These are phyloP conservation scores for Synanthedon formicaeformis DNA, from an alignment of 2,888 invertebrate species.

Conservation along the genomic window DNA sequence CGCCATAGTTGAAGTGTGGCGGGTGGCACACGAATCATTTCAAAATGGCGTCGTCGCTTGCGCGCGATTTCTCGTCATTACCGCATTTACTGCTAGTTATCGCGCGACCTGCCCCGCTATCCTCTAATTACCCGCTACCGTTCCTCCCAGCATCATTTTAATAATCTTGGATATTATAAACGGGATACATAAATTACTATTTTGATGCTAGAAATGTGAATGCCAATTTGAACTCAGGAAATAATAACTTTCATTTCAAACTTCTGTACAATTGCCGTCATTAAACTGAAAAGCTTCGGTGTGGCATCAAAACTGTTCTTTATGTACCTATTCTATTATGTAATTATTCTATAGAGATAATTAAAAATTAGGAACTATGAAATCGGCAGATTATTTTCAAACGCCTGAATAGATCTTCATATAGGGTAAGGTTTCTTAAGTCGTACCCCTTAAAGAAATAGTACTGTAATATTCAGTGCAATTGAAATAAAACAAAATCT, in stretches of 20 bases:
- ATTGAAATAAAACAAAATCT: too few relatives aligned
- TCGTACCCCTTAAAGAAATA: too few relatives aligned
- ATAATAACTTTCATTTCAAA: neutral
- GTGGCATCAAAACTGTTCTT: too few relatives aligned
- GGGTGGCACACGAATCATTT: conserved; percentile 30
- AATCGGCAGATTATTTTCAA: too few relatives aligned
- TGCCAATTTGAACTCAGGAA: neutral
- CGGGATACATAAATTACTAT: conserved; percentile 18
- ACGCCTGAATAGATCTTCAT: too few relatives aligned
- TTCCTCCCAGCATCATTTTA: conserved; percentile 35
- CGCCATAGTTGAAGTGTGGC: conserved; percentile 17
- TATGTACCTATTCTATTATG: too few relatives aligned
- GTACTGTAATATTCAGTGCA: too few relatives aligned
- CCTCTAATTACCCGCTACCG: conserved; percentile 56
- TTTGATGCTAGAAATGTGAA: conserved; percentile 1
- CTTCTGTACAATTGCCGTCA: neutral
- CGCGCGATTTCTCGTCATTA: conserved; percentile 56
- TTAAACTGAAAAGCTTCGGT: neutral
- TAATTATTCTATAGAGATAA: too few relatives aligned
- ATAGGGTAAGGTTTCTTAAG: too few relatives aligned
- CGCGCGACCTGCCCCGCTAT: conserved; percentile 47
- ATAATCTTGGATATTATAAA: conserved; percentile 56
- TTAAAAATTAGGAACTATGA: too few relatives aligned
- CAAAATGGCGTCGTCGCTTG: conserved; percentile 47
- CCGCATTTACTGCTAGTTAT: conserved; percentile 38